Evolutionary conservation across 2,888 invertebrate species (phyloP), one percentile per base, ranked within the genome.

Genomic region (Apamea crenata): DNA sequence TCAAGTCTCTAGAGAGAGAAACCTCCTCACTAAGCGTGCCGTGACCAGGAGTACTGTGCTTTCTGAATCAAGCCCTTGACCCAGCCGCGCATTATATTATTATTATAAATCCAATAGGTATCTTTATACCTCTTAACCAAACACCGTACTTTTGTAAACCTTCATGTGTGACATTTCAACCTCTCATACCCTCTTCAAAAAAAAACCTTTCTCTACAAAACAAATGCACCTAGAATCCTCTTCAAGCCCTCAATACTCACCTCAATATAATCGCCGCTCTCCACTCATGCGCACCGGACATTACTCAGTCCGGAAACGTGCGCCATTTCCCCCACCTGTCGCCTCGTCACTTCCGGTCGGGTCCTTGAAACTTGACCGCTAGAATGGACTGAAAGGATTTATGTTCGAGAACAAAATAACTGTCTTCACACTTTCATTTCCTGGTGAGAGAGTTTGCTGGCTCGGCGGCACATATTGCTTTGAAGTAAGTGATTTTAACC

Each of bases 321-420:
- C 93, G 82, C 95, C 95, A 95, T 95, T 95, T 95, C 95, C 95
- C 91, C 95, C 95, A 96, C 96, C 95, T 96, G 96, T 94, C 95
- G 93, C 94, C 94, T 90, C 91, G 91, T 82, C 89, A 91, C 94
- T 94, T 96, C 96, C 96, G 95, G 94, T 89, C 82, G 85, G 86
- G 80, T 91, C 89, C 94, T 95, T 50, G 78, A 68, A 56, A 77
- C 83, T 81, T 94, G 94, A 94, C 94, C 95, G 89, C 84, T 83
- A 65, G 67, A 74, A 82, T 82, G 78, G 73, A 80, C 77, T 82
- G 76, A 83, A 83, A 85, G 78, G 82, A 84, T 89, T 89, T 88
- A 89, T 79, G 83, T 88, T 76, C 53, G 73, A 81, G 81, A 87
- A 78, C 81, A 78, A 74, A 87, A 86, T 88, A 75, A 87, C 72